Evolutionary conservation across 2,888 invertebrate species (phyloP), one percentile per base, ranked within the genome.

Genomic region (Synergus laeviventris): DNA sequence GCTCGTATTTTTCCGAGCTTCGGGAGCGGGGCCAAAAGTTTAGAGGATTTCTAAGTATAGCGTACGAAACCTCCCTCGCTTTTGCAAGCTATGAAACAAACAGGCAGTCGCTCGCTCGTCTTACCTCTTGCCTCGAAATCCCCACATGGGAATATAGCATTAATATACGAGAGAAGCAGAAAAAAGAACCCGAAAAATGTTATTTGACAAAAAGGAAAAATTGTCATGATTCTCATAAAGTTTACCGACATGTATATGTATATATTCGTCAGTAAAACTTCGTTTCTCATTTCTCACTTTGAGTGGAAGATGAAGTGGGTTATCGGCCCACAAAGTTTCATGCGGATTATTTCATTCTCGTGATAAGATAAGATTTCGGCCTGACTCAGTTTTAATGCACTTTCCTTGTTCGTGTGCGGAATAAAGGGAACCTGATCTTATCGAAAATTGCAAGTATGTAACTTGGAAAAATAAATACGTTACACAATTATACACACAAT

Each of bases 31-130:
- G 86, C 87, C 87, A 86, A 88, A 82, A 85, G 84, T 86, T 87
- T 86, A 82, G 85, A 84, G 82, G 73, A 79, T 81, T 82, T 87
- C 88, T 88, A 88, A 88, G 87, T 88, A 88, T 88, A 88, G 87
- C 83, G 75, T 79, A 76, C 66, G 70, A 73, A 74, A 79, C 49
- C 56, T 74, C 78, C 75, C 75, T 77, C 79, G 49, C 77, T 76
- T 61, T 59, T 61, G 36, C 54, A 61, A 62, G 74, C 36, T 36
- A 42, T 59, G 39, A 56, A 75, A 36, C 16, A 39, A 49, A 49
- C 49, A 1, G 16, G 11, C 18, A 24, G 21, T 42, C 42, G 42
- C 42, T 42, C 42, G 42, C 42, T 42, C 42, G 14, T 42, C 12
- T 42, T 14, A 14, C 14, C 14, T 31, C 54, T 59, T 12, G 24